Percentiles rank a stretch among this genome's conserved stretches.
Evolutionary conservation across 2,113 vertebrate species (phyloP).

Genomic region (Pangasianodon hypophthalmus): DNA sequence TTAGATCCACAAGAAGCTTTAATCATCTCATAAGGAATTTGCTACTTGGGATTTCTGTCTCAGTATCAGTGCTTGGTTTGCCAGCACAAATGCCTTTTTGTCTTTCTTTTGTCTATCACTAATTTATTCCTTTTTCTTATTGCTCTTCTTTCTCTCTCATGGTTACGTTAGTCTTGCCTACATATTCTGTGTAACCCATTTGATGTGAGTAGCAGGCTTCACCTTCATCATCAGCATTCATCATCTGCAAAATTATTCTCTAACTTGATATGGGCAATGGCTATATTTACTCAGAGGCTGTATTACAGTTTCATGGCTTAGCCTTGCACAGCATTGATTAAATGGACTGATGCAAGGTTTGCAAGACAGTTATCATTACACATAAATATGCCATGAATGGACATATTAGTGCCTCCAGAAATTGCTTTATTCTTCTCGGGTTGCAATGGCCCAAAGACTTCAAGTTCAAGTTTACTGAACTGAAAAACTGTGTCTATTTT

Average conservation of each 20-base stretch:
- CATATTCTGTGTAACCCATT: neutral
- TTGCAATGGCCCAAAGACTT: no score
- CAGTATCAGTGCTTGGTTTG: neutral
- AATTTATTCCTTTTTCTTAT: neutral
- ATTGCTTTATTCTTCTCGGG: neutral
- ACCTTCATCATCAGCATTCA: neutral
- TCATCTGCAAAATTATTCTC: neutral
- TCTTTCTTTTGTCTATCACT: neutral
- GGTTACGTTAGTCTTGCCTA: neutral
- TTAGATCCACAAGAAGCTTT: neutral
- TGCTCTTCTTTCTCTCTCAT: neutral
- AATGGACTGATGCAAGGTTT: neutral
- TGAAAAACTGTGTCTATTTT: no score
- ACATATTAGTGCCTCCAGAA: neutral
- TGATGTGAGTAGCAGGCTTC: neutral
- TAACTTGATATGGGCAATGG: neutral
- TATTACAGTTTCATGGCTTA: neutral
- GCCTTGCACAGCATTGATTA: neutral
- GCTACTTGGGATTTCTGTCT: no score
- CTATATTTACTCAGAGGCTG: neutral
- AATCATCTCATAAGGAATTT: no score
- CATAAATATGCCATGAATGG: neutral
- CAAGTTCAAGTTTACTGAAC: neutral
- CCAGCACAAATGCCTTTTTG: no score
- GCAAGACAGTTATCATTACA: neutral